These are phyloP conservation scores for Paramormyrops hopkinsi DNA, from an alignment of 2,797 vertebrate species.

Conservation along the genomic window DNA sequence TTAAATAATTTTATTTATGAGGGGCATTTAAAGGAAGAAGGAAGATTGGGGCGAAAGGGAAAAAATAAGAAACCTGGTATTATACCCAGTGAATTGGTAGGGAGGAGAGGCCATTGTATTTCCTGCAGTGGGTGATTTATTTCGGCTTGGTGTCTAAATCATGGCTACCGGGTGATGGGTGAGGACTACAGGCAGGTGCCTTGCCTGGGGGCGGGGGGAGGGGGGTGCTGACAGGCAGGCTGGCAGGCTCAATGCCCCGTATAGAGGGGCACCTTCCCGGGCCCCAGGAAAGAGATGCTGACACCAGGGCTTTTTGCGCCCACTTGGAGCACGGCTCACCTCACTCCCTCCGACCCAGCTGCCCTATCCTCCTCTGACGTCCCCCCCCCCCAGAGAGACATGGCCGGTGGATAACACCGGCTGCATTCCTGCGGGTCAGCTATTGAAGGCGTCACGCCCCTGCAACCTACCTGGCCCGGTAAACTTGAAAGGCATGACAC, in stretches of 20 bases:
- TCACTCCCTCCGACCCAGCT: not conserved
- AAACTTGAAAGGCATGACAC: not conserved
- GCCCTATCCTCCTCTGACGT: not conserved
- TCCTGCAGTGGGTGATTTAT: conserved; percentile 24
- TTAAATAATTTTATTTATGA: conserved; percentile 53
- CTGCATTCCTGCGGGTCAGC: not conserved
- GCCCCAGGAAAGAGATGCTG: conserved; percentile 43
- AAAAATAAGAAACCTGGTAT: conserved; percentile 30
- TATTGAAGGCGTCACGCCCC: not conserved
- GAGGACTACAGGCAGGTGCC: not conserved
- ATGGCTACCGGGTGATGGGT: not conserved
- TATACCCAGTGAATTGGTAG: conserved; percentile 23
- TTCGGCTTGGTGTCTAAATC: conserved; percentile 12
- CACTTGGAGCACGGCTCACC: not conserved
- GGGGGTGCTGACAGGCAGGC: conserved; percentile 26
- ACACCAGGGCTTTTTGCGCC: conserved; percentile 36
- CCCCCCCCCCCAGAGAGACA: not conserved
- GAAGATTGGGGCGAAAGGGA: conserved; percentile 28
- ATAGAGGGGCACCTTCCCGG: conserved; percentile 36
- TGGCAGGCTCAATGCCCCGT: conserved; percentile 15
- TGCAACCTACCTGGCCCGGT: not conserved
- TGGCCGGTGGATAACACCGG: not conserved
- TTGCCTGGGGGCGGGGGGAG: not conserved
- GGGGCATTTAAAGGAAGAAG: conserved; percentile 40
- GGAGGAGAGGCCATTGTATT: conserved; percentile 19